phyloP scores from a whole-genome alignment of 2,888 invertebrate species.

The Blomia tropicalis region DNA sequence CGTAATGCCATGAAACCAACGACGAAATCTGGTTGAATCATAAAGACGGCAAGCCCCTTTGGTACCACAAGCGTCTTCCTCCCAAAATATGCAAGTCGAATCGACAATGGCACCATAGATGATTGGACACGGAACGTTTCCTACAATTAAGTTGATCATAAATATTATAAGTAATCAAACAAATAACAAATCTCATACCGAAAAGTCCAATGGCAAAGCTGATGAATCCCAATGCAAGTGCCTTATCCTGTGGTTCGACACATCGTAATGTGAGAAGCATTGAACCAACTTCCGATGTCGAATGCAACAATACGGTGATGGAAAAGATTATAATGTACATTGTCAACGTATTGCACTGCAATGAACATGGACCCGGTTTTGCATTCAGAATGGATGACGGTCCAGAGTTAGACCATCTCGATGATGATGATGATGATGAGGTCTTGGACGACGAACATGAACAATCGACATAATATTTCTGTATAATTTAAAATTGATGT shows the following conservation, averaged over 20 bases:
- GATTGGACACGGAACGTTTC: constrained; percentile 86
- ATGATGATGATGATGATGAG: background rate
- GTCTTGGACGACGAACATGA: background rate
- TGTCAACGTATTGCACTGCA: constrained; percentile 59
- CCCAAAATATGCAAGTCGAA: constrained; percentile 74
- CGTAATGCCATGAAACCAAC: constrained; percentile 68
- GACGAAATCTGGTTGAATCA: constrained; percentile 62
- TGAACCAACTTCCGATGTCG: constrained; percentile 77
- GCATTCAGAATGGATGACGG: constrained; percentile 37
- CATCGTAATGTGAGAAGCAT: constrained; percentile 73
- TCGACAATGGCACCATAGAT: constrained; percentile 82
- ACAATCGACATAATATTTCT: background rate
- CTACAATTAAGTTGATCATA: constrained; percentile 33
- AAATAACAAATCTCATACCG: constrained; percentile 40
- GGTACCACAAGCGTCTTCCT: constrained; percentile 54
- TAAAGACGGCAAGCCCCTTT: constrained; percentile 74
- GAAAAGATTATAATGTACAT: constrained; percentile 67
- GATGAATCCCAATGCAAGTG: constrained; percentile 82
- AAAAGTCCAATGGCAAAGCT: constrained; percentile 83
- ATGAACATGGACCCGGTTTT: constrained; percentile 60
- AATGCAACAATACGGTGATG: constrained; percentile 72
- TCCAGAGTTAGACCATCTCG: background rate
- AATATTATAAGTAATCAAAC: background rate
- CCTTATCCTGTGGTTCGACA: constrained; percentile 77
- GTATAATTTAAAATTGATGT: background rate